Evolutionary conservation across 2,888 invertebrate species (phyloP), one percentile per base, ranked within the genome.

Genomic region (Dryadula phaetusa): DNA sequence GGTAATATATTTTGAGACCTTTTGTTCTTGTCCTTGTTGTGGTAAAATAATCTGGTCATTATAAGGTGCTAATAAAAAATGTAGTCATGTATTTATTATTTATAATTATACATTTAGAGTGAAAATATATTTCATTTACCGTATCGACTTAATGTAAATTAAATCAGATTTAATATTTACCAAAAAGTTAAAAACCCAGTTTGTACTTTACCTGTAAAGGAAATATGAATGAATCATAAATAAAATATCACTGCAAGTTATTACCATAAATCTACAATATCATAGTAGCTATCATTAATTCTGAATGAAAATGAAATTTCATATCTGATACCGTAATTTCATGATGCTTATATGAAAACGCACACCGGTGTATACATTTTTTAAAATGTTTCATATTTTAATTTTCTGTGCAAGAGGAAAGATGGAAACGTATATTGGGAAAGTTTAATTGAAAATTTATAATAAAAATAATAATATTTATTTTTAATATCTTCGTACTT

Each of bases 1-100:
- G 85, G 92, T 90, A 69, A 81, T 79, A n/a, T n/a, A n/a, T n/a
- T n/a, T 53, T 60, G 10, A 58, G 20, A 37, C 20, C 0, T 20
- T 56, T 37, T n/a, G n/a, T 22, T 54, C 0, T 54, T 37, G 37
- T 20, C 20, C 37, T 37, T 25, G n/a, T 25, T 25, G 25, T 3
- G 3, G 8, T 49, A n/a, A 49, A 28, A n/a, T 25, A n/a, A 49
- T 3, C 4, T 12, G 5, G 12, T 4, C 20, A 46, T 46, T 46
- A 46, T 20, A 46, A 14, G n/a, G 46, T 46, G 12, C 7, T 32
- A 32, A 32, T 7, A 32, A 7, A 7, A 7, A 32, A 32, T 8
- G 5, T 5, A 1, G 8, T 32, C 7, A 32, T 32, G 8, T 32
- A 32, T 32, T 32, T 32, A 7, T 32, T 32, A 32, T 6, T 32